Percentiles rank a stretch among this genome's conserved stretches.
Conservation (phyloP, 2,797 vertebrate genomes). For the Coendou prehensilis region DNA sequence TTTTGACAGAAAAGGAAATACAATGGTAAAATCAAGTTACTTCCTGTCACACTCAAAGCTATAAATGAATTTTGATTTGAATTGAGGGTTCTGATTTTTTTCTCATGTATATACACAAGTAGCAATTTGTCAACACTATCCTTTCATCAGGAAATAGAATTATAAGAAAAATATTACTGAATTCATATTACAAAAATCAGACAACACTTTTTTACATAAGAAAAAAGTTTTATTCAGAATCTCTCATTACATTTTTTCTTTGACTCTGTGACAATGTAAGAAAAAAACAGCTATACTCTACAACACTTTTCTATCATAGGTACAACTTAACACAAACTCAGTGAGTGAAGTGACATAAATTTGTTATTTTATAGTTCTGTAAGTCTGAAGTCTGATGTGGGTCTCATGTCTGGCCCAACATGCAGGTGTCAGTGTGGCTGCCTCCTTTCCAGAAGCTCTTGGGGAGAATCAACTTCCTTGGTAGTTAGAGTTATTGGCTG, state of each 20-base stretch:
- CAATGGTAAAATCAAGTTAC: neutral
- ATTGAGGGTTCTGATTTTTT: neutral
- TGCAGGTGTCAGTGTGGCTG: neutral
- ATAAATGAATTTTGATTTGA: slow-evolving; percentile 41
- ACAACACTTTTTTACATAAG: neutral
- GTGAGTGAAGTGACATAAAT: neutral
- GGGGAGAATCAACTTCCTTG: neutral
- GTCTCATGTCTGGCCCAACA: neutral
- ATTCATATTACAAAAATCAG: neutral
- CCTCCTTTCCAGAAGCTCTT: neutral
- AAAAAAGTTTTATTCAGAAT: neutral
- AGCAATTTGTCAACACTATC: neutral
- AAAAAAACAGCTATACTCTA: neutral
- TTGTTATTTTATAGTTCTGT: neutral
- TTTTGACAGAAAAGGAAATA: slow-evolving; percentile 36
- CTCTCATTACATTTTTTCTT: neutral
- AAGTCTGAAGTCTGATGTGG: neutral
- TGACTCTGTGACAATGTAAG: slow-evolving; percentile 1
- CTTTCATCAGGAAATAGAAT: slow-evolving; percentile 14
- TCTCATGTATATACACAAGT: neutral
- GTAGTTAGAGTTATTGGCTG: neutral
- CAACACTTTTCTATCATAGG: neutral
- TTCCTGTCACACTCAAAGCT: neutral
- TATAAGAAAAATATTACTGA: neutral
- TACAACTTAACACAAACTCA: neutral